These are phyloP conservation scores for Hybos culiciformis DNA, from an alignment of 2,888 invertebrate genomes.

Conservation along the genomic window DNA sequence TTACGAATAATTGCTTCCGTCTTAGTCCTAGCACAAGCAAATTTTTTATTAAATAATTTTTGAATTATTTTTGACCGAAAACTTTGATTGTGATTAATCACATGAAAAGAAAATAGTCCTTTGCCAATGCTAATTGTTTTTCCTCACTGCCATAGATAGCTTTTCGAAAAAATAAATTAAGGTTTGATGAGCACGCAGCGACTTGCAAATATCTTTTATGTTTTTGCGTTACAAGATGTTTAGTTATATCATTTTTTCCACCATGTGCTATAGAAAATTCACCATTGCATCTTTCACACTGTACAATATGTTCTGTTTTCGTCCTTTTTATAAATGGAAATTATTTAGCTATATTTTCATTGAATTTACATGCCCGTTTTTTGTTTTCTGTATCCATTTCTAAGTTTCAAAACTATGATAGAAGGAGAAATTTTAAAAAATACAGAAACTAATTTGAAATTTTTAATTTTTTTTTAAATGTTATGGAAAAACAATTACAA, in stretches of 20 bases:
- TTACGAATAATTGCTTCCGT: conserved; percentile 4
- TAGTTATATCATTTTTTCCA: conserved; percentile 5
- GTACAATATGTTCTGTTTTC: conserved; percentile 1
- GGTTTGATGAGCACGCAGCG: neutral
- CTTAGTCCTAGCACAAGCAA: conserved; percentile 7
- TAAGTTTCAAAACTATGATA: neutral
- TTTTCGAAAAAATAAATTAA: conserved; percentile 4
- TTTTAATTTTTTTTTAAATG: neutral
- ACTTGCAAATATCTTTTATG: neutral
- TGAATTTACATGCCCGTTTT: conserved; percentile 1
- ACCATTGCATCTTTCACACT: conserved; percentile 3
- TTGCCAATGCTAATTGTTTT: conserved; percentile 1
- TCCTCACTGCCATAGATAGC: neutral
- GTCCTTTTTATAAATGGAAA: neutral
- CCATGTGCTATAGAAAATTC: conserved; percentile 3
- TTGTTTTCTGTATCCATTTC: neutral
- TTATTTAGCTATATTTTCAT: conserved; percentile 2
- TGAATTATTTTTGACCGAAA: conserved; percentile 6
- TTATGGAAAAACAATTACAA: neutral
- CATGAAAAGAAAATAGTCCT: conserved; percentile 2
- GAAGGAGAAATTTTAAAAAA: neutral
- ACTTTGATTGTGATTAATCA: conserved; percentile 7
- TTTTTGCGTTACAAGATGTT: conserved; percentile 2
- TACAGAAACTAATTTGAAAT: neutral
- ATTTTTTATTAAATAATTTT: conserved; percentile 6